phyloP scores from a whole-genome alignment of 2,797 vertebrate species.

The Tolypeutes matacus region DNA sequence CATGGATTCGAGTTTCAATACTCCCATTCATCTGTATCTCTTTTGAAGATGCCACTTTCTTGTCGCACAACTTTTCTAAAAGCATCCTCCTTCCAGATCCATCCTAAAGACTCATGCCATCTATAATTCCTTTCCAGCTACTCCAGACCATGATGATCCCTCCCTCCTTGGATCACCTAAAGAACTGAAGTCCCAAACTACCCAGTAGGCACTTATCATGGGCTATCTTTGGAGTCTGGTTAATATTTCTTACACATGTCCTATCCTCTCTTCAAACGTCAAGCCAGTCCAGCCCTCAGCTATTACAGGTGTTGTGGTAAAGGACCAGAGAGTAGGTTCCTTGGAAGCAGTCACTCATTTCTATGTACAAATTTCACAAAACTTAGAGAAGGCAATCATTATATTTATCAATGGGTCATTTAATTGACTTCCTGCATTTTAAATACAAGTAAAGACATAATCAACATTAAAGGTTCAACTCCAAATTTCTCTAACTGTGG shows the following conservation, averaged over 20 bases:
- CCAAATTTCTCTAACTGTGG: constrained; percentile 57
- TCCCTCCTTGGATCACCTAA: neutral
- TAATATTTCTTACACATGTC: neutral
- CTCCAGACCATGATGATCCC: neutral
- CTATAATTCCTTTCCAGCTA: neutral
- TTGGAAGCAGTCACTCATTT: neutral
- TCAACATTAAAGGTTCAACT: constrained; percentile 65
- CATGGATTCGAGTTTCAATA: neutral
- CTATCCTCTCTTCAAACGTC: neutral
- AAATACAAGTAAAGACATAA: constrained; percentile 28
- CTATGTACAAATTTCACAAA: neutral
- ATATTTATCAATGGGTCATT: constrained; percentile 60
- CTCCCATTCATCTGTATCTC: neutral
- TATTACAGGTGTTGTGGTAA: neutral
- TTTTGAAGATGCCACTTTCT: neutral
- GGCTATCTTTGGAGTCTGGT: neutral
- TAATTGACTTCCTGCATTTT: constrained; percentile 55
- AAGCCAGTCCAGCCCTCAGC: no score
- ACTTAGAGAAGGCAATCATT: constrained; percentile 51
- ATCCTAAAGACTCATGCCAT: neutral
- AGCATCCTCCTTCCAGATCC: neutral
- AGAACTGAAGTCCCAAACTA: neutral
- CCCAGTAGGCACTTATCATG: neutral
- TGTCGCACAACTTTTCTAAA: neutral
- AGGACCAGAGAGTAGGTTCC: neutral